phyloP scores from a whole-genome alignment of 2,888 invertebrate species.

The Dasysyrphus albostriatus region DNA sequence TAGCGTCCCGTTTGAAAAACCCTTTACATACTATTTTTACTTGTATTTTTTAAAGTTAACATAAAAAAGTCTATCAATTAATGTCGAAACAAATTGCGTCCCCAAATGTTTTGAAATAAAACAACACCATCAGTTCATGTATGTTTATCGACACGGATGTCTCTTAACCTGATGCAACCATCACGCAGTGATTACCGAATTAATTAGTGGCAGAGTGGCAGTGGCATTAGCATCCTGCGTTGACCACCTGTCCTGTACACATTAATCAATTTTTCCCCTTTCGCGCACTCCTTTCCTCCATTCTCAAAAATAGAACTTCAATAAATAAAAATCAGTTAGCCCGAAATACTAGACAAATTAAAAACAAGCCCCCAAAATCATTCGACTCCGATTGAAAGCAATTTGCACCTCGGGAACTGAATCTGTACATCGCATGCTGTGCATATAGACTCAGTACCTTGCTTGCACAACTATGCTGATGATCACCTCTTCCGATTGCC shows the following conservation, averaged over 20 bases:
- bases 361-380: slow-evolving; percentile 17
- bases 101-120: not conserved
- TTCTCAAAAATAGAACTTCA: not conserved
- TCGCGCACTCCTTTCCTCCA: too few species aligned
- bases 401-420: slow-evolving; percentile 11
- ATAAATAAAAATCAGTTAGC: slow-evolving; percentile 24
- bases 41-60: not conserved
- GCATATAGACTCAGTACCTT: not conserved
- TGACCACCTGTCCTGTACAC: not conserved
- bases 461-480: not conserved
- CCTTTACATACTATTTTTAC: too few species aligned
- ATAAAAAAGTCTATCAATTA: not conserved
- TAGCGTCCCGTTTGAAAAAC: too few species aligned
- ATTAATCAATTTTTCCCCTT: not conserved
- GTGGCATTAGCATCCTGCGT: not conserved
- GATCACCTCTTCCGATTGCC: slow-evolving; percentile 16
- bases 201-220: not conserved
- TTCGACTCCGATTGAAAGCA: not conserved
- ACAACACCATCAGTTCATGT: not conserved
- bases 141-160: not conserved
- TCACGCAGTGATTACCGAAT: not conserved
- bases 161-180: not conserved
- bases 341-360: slow-evolving; percentile 15
- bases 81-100: not conserved
- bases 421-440: not conserved